phyloP scores from a whole-genome alignment of 2,797 vertebrate genomes.

The Cynodonichthys magdalenae region DNA sequence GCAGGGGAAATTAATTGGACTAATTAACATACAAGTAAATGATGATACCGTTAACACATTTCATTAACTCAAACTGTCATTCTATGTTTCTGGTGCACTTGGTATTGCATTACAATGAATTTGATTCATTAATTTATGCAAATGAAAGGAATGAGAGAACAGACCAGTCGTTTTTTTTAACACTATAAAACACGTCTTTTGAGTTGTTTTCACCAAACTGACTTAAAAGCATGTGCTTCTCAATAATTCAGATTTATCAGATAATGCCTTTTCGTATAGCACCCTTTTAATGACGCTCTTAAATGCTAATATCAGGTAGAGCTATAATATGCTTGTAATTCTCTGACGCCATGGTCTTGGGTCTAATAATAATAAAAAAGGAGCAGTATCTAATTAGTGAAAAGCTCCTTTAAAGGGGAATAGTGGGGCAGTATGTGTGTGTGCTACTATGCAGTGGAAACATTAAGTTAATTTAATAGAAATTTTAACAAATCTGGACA shows the following conservation, averaged over 20 bases:
- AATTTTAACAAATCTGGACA: constrained; percentile 13
- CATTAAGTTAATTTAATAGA: constrained; percentile 1
- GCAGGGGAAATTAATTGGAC: constrained; percentile 87
- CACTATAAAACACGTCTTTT: constrained; percentile 51
- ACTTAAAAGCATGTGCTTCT: constrained; percentile 69
- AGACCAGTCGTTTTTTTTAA: constrained; percentile 58
- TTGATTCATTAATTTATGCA: constrained; percentile 88
- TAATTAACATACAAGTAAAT: constrained; percentile 91
- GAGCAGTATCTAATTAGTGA: constrained; percentile 38
- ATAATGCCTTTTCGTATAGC: constrained; percentile 66
- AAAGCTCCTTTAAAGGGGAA: constrained; percentile 40
- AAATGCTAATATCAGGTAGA: constrained; percentile 43
- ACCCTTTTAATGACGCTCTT: constrained; percentile 62
- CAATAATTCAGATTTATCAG: constrained; percentile 58
- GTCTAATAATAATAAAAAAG: constrained; percentile 34
- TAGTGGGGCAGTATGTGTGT: background rate
- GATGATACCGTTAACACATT: constrained; percentile 90
- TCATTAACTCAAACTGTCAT: constrained; percentile 90
- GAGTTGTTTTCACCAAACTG: constrained; percentile 60
- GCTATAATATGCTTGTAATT: constrained; percentile 33
- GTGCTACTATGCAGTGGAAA: background rate
- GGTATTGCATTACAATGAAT: constrained; percentile 88
- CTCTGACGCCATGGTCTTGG: constrained; percentile 18
- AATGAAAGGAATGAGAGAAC: constrained; percentile 81
- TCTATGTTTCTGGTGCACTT: constrained; percentile 83